Base-by-base conservation (phyloP, 2,113 vertebrate genomes). In the Dasypus novemcinctus region DNA sequence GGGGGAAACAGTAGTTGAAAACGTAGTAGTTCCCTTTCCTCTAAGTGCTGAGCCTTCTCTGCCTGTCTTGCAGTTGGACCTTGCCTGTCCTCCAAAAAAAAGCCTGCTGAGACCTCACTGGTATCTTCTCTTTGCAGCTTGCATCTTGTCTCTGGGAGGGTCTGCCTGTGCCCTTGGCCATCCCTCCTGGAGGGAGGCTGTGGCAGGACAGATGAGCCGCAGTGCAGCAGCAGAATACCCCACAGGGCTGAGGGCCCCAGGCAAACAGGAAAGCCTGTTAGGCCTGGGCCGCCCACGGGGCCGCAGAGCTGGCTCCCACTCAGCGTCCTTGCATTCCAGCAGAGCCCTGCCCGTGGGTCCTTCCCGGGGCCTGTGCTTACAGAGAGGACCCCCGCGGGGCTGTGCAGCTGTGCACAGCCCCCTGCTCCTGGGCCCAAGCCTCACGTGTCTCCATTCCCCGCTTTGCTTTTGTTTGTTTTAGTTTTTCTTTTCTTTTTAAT, bases 211-310 rank as follows among this genome's bases (percentile, higher is more conserved):
- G 76, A 85, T 41, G 88, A 88, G 29, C 46, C 1, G 3, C 72
- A 52, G 86, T 75, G 78, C 52, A 33, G 72, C 69, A 74, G 61
- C 54, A 8, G 13, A 68, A 69, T 86, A 64, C 66, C 87, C 76
- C 46, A 12, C 3, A 25, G 54, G 71, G 88, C 85, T 52, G 29
- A 5, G 31, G 88, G 88, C 92, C 84, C 66, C 59, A 83, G 80
- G 74, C 80, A 96, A 91, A 97, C 94, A 96, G 96, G 96, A 95
- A 97, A 84, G 52, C 91, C 1, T 76, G 89, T 96, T 93, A 91
- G 82, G 93, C 68, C 43, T 23, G 82, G 86, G 61, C 59, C 11
- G 36, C 88, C 94, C 43, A 15, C 91, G 18, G 80, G 61, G 93
- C 94, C 4, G 23, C 29, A 27, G 2, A 21, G 64, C 94, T 83